Percentiles rank a stretch among this genome's conserved stretches.
Evolutionary conservation across 2,113 vertebrate species (phyloP).

Genomic region (Chloropsis hardwickii): DNA sequence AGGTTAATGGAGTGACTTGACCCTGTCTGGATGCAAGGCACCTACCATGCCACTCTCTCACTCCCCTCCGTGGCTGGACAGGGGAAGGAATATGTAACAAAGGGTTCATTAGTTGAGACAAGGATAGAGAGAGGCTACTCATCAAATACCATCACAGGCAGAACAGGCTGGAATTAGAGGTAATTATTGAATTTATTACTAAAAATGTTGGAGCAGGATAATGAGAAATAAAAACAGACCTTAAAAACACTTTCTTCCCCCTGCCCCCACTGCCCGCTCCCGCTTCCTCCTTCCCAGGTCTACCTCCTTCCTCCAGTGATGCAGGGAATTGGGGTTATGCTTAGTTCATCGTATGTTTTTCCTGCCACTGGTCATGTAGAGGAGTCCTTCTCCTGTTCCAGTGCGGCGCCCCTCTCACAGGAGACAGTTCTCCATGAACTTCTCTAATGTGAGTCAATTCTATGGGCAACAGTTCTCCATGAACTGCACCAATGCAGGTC

Average conservation of each 20-base stretch:
- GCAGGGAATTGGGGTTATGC: accelerated
- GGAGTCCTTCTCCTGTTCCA: not conserved
- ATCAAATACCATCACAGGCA: not conserved
- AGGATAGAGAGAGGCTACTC: not conserved
- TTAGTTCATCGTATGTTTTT: not conserved
- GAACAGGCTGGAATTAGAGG: not conserved
- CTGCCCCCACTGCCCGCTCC: too few relatives aligned
- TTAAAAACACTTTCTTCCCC: not conserved
- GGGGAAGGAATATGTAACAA: not conserved
- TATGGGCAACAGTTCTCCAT: not conserved
- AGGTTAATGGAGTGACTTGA: not conserved
- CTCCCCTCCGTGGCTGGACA: not conserved
- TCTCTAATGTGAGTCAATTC: not conserved
- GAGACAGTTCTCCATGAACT: not conserved
- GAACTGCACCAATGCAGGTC: not conserved
- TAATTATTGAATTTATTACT: not conserved
- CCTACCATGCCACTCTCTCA: not conserved
- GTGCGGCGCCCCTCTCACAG: accelerated
- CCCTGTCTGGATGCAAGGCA: not conserved
- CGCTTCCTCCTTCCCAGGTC: accelerated
- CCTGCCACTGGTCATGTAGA: not conserved
- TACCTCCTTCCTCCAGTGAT: not conserved
- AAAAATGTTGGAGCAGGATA: not conserved
- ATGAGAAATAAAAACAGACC: not conserved
- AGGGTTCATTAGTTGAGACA: not conserved